Evolutionary conservation across 1,140 invertebrate genomes (phyloP).

Genomic region (Eubasilissa regina): DNA sequence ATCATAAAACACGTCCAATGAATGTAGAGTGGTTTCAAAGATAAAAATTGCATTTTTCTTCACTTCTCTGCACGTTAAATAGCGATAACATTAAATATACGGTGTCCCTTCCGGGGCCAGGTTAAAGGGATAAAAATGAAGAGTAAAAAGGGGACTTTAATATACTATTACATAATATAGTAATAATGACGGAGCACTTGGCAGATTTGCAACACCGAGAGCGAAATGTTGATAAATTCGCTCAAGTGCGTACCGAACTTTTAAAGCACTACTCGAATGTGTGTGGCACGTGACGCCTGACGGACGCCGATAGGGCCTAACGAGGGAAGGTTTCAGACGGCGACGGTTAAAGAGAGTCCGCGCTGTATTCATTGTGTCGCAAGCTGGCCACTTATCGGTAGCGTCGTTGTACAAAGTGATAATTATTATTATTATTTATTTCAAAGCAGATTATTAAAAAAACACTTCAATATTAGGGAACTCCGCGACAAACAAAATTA

Average conservation of each 20-base stretch:
- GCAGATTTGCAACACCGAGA: background rate
- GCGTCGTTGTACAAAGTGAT: background rate
- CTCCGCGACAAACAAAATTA: too few relatives aligned
- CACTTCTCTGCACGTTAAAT: background rate
- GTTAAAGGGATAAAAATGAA: slow-evolving; percentile 18
- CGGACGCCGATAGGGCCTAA: slow-evolving; percentile 26
- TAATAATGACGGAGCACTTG: slow-evolving; percentile 38
- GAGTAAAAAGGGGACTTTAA: slow-evolving; percentile 13
- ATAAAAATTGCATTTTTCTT: background rate
- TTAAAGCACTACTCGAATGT: slow-evolving; percentile 23
- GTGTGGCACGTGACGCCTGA: slow-evolving; percentile 19
- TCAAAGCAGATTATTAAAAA: too few relatives aligned
- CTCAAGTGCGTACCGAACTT: slow-evolving; percentile 14
- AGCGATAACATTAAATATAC: slow-evolving; percentile 2
- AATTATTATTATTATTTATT: background rate
- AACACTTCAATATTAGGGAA: too few relatives aligned
- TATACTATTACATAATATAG: too few relatives aligned
- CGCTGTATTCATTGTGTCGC: too few relatives aligned
- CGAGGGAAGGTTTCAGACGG: slow-evolving; percentile 15
- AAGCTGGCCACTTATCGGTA: too few relatives aligned
- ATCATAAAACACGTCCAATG: too few relatives aligned
- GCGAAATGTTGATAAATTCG: slow-evolving; percentile 37
- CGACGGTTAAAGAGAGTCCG: background rate
- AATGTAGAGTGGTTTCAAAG: too few relatives aligned
- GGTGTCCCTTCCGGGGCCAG: background rate